Evolutionary conservation across 2,888 invertebrate species (phyloP).

Genomic region (Ganaspis brasiliensis): DNA sequence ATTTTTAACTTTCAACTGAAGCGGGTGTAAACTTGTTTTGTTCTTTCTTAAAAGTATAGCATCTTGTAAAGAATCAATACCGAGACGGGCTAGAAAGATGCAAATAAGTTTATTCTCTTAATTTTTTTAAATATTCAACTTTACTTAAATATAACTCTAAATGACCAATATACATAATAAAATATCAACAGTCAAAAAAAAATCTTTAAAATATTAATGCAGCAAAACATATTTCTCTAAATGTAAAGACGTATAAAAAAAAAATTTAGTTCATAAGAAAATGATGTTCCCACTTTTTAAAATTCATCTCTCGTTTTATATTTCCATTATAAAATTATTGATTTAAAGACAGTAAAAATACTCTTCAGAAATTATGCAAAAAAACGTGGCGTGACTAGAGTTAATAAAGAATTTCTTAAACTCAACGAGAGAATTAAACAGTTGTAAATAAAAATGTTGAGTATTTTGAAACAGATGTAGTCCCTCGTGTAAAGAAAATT

Average conservation of each 20-base stretch:
- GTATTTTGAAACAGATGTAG: neutral
- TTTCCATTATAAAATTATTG: slow-evolving; percentile 31
- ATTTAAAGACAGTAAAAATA: slow-evolving; percentile 1
- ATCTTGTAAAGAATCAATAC: slow-evolving; percentile 31
- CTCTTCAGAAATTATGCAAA: slow-evolving; percentile 18
- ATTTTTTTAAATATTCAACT: neutral
- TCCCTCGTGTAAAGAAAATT: neutral
- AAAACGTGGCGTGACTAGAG: slow-evolving; percentile 6
- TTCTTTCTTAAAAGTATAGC: slow-evolving; percentile 12
- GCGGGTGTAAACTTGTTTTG: slow-evolving; percentile 18
- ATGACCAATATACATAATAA: too few species aligned
- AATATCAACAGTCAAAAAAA: too few species aligned
- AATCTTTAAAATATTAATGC: neutral
- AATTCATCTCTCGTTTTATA: neutral
- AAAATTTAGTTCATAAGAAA: neutral
- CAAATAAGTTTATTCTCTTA: neutral
- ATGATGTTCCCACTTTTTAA: neutral
- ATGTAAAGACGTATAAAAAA: neutral
- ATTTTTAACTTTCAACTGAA: neutral
- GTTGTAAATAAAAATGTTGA: slow-evolving; percentile 7
- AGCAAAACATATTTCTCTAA: neutral
- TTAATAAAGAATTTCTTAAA: slow-evolving; percentile 31
- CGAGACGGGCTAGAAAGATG: neutral
- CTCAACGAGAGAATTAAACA: neutral
- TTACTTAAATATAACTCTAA: too few species aligned